Evolutionary conservation across 2,888 invertebrate genomes (phyloP).

Genomic region (Elgonia sp.): DNA sequence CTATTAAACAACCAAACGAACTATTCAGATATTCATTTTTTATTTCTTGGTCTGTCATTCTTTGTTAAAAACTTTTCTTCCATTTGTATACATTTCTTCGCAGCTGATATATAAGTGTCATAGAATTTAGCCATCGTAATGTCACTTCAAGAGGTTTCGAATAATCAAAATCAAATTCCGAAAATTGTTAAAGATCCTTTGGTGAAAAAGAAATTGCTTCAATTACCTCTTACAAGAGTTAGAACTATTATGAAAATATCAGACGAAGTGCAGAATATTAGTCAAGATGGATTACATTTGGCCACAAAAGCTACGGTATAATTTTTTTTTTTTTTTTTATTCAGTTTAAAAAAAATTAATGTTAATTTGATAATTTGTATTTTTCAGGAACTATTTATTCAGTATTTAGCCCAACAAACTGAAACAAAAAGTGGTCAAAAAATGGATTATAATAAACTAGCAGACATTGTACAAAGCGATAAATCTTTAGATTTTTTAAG

Average conservation of each 20-base stretch:
- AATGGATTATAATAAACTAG: slow-evolving; percentile 40
- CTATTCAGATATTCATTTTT: no score
- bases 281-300: slow-evolving; percentile 50
- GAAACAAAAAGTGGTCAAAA: slow-evolving; percentile 32
- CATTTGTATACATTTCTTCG: no score
- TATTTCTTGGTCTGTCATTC: no score
- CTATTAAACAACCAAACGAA: no score
- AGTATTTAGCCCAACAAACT: slow-evolving; percentile 42
- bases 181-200: not conserved
- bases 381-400: slow-evolving; percentile 62
- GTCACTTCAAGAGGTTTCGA: no score
- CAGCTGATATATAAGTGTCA: no score
- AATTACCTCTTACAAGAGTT: slow-evolving; percentile 60
- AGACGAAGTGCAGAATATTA: slow-evolving; percentile 60
- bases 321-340: slow-evolving; percentile 19
- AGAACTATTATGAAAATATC: slow-evolving; percentile 69
- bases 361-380: no score
- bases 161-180: no score
- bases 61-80: no score
- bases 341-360: no score
- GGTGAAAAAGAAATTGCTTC: slow-evolving; percentile 25
- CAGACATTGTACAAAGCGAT: slow-evolving; percentile 49
- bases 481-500: slow-evolving; percentile 56
- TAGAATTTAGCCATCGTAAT: no score
- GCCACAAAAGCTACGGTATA: slow-evolving; percentile 66